Conservation (phyloP, 2,888 invertebrate species). For the Scaptomyza polygonia region DNA sequence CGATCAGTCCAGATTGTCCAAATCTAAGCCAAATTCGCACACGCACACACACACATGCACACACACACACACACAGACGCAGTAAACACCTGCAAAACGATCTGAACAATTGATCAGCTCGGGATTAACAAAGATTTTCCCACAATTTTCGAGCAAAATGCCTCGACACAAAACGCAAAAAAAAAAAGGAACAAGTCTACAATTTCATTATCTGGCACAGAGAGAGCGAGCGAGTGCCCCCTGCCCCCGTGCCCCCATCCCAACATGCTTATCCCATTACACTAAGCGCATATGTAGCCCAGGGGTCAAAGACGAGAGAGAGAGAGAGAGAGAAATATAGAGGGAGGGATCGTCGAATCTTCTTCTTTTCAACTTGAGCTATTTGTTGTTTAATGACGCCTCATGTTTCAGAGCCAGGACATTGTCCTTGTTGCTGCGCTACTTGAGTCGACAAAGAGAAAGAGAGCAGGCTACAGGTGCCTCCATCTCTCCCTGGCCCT, state of each 20-base stretch:
- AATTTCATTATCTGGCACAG: constrained; percentile 68
- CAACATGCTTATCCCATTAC: constrained; percentile 70
- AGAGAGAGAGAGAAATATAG: background rate
- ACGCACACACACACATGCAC: constrained; percentile 3
- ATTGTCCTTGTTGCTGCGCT: constrained; percentile 51
- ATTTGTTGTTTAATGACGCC: constrained; percentile 57
- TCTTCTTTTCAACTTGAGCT: too few species aligned
- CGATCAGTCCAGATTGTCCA: constrained; percentile 36
- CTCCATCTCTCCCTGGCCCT: constrained; percentile 7
- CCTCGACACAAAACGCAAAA: constrained; percentile 7
- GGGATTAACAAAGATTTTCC: constrained; percentile 75
- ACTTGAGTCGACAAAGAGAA: constrained; percentile 39
- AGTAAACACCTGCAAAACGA: constrained; percentile 65
- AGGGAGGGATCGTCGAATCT: constrained; percentile 2
- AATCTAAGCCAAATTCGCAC: constrained; percentile 30
- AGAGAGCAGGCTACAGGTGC: constrained; percentile 41
- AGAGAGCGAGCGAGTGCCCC: constrained; percentile 34
- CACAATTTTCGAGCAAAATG: constrained; percentile 64
- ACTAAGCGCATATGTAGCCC: constrained; percentile 55
- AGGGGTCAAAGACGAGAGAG: background rate
- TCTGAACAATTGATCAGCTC: constrained; percentile 63
- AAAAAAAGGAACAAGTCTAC: constrained; percentile 62
- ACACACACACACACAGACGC: constrained; percentile 16
- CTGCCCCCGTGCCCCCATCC: constrained; percentile 16
- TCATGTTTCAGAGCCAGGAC: constrained; percentile 61